Evolutionary conservation across 2,797 vertebrate genomes (phyloP).

Genomic region (Lithobates sylvaticus): DNA sequence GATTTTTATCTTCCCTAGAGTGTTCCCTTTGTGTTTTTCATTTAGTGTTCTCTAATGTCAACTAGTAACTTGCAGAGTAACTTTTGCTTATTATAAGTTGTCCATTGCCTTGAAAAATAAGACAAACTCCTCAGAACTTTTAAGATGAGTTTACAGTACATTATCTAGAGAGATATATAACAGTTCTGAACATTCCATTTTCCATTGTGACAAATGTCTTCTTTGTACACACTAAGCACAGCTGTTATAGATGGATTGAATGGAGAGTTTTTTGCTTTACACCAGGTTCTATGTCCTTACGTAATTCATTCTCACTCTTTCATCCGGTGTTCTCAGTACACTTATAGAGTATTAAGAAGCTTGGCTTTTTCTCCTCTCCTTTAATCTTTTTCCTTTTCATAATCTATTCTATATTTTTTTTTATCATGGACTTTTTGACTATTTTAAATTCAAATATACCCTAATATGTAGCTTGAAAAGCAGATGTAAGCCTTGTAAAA

Average conservation of each 20-base stretch:
- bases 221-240: not conserved
- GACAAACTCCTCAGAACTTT: too few species aligned
- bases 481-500: conserved; percentile 4
- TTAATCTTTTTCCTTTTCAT: not conserved
- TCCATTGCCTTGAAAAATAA: too few species aligned
- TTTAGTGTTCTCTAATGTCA: too few species aligned
- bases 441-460: conserved; percentile 11
- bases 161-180: not conserved
- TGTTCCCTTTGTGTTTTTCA: too few species aligned
- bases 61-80: too few species aligned
- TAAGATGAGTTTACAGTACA: too few species aligned
- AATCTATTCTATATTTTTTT: not conserved
- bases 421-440: not conserved
- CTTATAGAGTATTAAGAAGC: not conserved
- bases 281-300: not conserved
- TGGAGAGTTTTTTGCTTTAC: not conserved
- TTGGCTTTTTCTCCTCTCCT: conserved; percentile 1
- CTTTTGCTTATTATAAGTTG: too few species aligned
- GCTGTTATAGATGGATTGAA: conserved; percentile 11
- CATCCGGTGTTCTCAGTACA: not conserved
- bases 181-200: not conserved
- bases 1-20: too few species aligned
- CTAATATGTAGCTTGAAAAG: not conserved
- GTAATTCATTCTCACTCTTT: conserved; percentile 2
- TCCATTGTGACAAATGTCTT: not conserved